Base-by-base conservation (phyloP, 1,140 invertebrate species). In the Lutraria rhynchaena region DNA sequence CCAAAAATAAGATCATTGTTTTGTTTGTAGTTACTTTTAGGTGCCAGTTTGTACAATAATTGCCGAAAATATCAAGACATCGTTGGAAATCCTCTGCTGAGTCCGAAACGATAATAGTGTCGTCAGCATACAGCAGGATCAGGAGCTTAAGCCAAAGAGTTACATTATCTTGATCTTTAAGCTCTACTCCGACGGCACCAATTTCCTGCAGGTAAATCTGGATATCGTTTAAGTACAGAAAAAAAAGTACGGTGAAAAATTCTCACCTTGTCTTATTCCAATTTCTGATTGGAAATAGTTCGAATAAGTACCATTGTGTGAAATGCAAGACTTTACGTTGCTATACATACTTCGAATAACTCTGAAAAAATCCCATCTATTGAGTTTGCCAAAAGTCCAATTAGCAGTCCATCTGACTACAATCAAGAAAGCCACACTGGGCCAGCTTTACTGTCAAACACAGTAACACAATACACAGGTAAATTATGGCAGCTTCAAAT, bases 271-370 rank as follows among this genome's bases (percentile, higher is more conserved):
- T 37, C 71, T 57, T 15, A 82, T 70, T 1, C 81, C 81, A 15
- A 46, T 60, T 51, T 41, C 9, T 19, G 37, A 69, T 22, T 15
- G 2, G 46, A 82, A 82, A 55, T 24, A 55, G 19, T 41, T 13
- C n/a, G 0, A 65, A 84, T 27, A 63, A n/a, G 9, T 63, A 53
- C 41, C 55, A 55, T 82, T 65, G 15, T 41, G 22, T 19, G 11
- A 19, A 31, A 84, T 57, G 41, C 65, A 63, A 15, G 77, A 81
- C 57, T 84, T 81, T 19, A 71, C 55, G 37, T 58, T 53, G 27
- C 70, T 53, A 53, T 82, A 84, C 55, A 84, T 76, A 61, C 70
- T 81, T 15, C 24, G 24, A n/a, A 84, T 81, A 1, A 77, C 71
- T 17, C 19, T 57, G 11, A 84, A 77, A 51, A 60, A 41, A 24